phyloP scores from a whole-genome alignment of 2,797 vertebrate genomes.

The Luscinia luscinia region DNA sequence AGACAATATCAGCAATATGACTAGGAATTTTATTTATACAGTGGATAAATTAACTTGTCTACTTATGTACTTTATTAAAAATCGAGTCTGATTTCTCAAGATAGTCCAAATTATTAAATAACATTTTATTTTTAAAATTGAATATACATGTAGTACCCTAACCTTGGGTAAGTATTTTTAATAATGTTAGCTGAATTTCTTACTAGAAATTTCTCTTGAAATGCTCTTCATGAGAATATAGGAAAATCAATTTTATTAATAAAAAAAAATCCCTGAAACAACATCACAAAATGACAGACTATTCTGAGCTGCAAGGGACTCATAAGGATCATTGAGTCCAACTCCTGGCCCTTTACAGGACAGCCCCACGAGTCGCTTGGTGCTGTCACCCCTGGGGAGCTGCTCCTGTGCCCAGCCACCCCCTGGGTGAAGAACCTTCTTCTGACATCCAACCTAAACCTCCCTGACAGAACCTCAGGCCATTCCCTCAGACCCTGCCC shows the following conservation, averaged over 20 bases:
- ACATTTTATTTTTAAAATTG: not conserved
- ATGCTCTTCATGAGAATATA: not conserved
- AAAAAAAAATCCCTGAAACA: not conserved
- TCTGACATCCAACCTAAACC: not conserved
- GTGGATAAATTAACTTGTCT: not conserved
- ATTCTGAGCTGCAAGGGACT: not conserved
- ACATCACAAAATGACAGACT: not conserved
- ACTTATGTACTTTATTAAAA: not conserved
- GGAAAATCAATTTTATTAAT: not conserved
- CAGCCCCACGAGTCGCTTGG: not conserved
- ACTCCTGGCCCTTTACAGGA: not conserved
- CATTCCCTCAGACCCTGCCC: accelerated
- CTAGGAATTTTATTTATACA: not conserved
- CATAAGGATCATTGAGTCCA: not conserved
- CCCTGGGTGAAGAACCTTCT: not conserved
- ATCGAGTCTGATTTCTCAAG: not conserved
- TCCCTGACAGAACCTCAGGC: not conserved
- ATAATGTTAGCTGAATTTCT: not conserved
- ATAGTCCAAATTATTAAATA: not conserved
- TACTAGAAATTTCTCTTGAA: not conserved
- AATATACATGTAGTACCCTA: not conserved
- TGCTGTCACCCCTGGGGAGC: not conserved
- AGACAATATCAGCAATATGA: not conserved
- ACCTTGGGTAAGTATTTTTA: not conserved
- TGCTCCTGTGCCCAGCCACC: not conserved